A percentile compares a stretch with the other conserved stretches of the same genome.
These are phyloP conservation scores for Phalacrocorax carbo DNA, from an alignment of 2,113 vertebrate species.

Conservation along the genomic window DNA sequence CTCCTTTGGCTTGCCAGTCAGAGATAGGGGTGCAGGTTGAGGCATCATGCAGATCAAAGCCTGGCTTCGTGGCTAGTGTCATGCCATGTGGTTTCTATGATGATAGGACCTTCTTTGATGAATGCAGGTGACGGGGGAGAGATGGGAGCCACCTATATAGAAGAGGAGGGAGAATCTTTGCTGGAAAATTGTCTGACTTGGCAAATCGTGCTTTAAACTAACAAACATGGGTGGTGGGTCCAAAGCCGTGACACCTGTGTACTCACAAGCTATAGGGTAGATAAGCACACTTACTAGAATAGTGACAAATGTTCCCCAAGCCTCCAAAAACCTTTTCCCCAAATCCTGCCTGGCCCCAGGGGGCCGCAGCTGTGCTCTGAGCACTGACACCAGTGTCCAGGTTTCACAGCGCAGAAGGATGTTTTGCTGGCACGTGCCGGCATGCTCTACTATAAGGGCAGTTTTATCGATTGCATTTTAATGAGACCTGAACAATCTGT, in stretches of 20 bases:
- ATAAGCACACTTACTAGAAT: not conserved
- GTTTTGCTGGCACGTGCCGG: not conserved
- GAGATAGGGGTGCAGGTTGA: rapidly evolving
- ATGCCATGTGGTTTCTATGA: not conserved
- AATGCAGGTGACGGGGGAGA: rapidly evolving
- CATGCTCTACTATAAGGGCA: rapidly evolving
- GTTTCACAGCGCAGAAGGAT: not conserved
- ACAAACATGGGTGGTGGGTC: rapidly evolving
- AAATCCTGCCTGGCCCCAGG: not conserved
- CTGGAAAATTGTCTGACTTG: not conserved
- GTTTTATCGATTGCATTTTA: not conserved
- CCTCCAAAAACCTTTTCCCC: not conserved
- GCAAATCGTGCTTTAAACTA: not conserved
- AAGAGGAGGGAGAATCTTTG: not conserved
- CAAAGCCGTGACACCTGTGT: not conserved
- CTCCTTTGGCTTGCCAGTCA: not conserved
- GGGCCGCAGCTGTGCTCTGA: not conserved
- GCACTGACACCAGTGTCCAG: not conserved
- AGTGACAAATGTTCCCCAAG: rapidly evolving
- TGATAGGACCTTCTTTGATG: rapidly evolving
- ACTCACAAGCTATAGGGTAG: not conserved
- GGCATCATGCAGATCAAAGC: rapidly evolving
- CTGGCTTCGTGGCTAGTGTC: rapidly evolving
- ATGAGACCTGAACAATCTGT: not conserved
- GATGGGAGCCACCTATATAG: rapidly evolving